Evolutionary conservation across 2,113 vertebrate genomes (phyloP), one percentile per base, ranked within the genome.

Genomic region (Phalacrocorax carbo): DNA sequence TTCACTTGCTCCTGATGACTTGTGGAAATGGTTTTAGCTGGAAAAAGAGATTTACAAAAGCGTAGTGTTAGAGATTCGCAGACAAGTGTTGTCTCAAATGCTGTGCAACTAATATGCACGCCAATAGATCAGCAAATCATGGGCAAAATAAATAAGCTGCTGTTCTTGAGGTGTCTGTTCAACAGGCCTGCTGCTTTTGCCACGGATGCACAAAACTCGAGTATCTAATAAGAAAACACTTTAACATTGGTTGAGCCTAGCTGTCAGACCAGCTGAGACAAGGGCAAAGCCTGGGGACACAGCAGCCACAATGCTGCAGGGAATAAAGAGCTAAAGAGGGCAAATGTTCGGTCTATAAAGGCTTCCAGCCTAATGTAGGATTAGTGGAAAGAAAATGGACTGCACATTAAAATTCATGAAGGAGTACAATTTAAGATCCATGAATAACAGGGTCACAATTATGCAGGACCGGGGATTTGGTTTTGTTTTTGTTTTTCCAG

Each of bases 361-460:
- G 68, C 73, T 96, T 54, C 95, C 86, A 94, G 83, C 82, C 95
- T 96, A 95, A 93, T 81, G 93, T 42, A 60, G 93, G 84, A 89
- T 96, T 96, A 97, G 92, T 46, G 62, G 85, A n/a, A 91, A 93
- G 97, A 97, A 98, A 98, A 97, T 93, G 96, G 93, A 88, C 90
- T 84, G 75, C 26, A 25, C 92, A 97, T 98, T 98, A 98, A 98
- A 97, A 98, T 98, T 98, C 96, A 98, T 97, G 97, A 98, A 97
- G 90, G 93, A 94, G 85, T 65, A 81, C 61, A 61, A 13, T 89
- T 95, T 89, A 95, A 97, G 86, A 84, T 90, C 91, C 86, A 65
- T 89, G 97, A 97, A 97, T 97, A 97, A 97, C 86, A 96, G 96
- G 95, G 90, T 6, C 70, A 95, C 93, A 92, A 93, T 97, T 97